Conservation (phyloP, 2,797 vertebrate genomes). For the Orientallactaga sibirica region DNA sequence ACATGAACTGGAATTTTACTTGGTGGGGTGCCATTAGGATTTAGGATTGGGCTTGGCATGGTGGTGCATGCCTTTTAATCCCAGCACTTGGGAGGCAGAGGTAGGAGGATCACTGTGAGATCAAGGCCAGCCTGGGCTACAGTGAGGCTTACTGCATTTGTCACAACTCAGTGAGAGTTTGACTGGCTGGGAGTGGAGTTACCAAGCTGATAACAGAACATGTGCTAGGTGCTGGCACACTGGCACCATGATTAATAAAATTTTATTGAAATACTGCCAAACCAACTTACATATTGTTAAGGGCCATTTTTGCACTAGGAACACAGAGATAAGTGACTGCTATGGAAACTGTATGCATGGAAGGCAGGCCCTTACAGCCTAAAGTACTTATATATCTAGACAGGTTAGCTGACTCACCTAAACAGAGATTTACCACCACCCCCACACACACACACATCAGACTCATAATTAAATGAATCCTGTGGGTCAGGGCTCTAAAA, state of each 20-base stretch:
- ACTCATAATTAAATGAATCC: neutral
- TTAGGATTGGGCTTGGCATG: neutral
- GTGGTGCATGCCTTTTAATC: too few relatives aligned
- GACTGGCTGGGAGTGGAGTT: neutral
- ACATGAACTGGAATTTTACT: neutral
- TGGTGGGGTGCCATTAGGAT: neutral
- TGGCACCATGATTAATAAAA: neutral
- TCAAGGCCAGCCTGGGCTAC: too few relatives aligned
- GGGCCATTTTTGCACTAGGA: neutral
- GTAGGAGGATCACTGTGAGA: too few relatives aligned
- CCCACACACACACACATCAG: neutral
- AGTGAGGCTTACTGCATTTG: neutral
- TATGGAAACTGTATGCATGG: neutral
- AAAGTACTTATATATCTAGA: neutral
- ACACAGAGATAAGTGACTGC: neutral
- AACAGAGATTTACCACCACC: neutral
- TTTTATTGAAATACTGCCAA: neutral
- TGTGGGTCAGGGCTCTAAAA: neutral
- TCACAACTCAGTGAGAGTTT: neutral
- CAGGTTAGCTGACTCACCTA: neutral
- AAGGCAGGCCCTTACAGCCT: neutral
- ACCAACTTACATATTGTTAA: neutral
- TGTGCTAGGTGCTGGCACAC: neutral
- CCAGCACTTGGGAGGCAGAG: too few relatives aligned
- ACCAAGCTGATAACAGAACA: neutral